Conservation (phyloP, 2,797 vertebrate species). For the Falco novaeseelandiae region DNA sequence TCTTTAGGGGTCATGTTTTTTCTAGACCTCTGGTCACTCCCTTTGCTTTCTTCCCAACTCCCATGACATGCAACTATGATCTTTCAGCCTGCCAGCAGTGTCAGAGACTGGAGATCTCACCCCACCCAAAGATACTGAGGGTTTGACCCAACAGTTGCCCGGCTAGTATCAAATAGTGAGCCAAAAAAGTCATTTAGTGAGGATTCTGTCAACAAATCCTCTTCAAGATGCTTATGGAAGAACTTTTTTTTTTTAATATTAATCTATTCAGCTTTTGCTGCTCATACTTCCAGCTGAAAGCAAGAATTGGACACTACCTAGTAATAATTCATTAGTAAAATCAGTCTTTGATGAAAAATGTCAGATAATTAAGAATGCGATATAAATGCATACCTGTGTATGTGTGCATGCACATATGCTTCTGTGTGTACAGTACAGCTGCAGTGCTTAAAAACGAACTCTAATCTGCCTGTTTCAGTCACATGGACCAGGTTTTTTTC, state of each 20-base stretch:
- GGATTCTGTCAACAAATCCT: background rate
- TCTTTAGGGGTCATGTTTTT: slow-evolving; percentile 63
- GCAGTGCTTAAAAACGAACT: background rate
- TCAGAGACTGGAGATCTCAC: background rate
- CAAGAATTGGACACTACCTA: background rate
- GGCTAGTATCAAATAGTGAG: background rate
- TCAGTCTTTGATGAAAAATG: background rate
- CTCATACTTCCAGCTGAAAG: background rate
- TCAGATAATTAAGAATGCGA: background rate
- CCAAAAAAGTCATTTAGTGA: background rate
- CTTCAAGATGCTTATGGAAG: background rate
- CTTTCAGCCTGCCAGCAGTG: slow-evolving; percentile 21
- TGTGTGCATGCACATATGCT: background rate
- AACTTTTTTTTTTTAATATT: background rate
- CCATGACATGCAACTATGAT: background rate
- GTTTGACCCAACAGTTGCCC: background rate
- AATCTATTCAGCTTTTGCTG: background rate
- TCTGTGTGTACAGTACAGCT: background rate
- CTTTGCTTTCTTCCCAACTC: slow-evolving; percentile 37
- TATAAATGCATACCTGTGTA: background rate
- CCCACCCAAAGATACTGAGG: background rate
- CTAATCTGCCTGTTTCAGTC: background rate
- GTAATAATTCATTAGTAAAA: background rate
- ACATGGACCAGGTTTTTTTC: background rate
- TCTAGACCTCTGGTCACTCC: slow-evolving; percentile 25